Evolutionary conservation across 2,113 vertebrate genomes (phyloP).

Genomic region (Benitochromis conjunctus): DNA sequence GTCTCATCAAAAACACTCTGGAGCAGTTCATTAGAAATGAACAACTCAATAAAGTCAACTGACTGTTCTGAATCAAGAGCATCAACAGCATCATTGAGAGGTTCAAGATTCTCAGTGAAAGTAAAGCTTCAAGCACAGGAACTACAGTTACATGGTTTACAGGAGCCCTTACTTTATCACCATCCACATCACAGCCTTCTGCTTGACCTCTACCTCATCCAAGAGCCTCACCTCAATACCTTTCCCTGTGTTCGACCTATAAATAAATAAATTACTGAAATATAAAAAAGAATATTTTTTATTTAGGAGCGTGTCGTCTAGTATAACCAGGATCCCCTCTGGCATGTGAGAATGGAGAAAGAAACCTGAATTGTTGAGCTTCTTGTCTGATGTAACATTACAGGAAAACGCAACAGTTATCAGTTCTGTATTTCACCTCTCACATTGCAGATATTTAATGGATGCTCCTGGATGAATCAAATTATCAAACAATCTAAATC

Average conservation of each 20-base stretch:
- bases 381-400: not conserved
- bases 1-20: not conserved
- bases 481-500: not conserved
- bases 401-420: not conserved
- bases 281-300: not conserved
- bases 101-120: not conserved
- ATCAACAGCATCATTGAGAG: not conserved
- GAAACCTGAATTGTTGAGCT: not conserved
- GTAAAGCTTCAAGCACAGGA: not conserved
- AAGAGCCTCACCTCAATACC: not conserved
- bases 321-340: not conserved
- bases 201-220: not conserved
- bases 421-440: not conserved
- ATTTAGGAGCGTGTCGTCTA: not conserved
- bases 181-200: not conserved
- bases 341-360: not conserved
- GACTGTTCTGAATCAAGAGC: not conserved
- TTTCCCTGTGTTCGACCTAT: not conserved
- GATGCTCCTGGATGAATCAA: not conserved
- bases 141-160: accelerated
- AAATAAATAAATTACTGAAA: not conserved
- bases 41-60: not conserved
- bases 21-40: not conserved
- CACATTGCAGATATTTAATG: not conserved
- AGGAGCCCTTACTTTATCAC: not conserved